Conservation (phyloP, 2,113 vertebrate species). For the Tyrannus savana region DNA sequence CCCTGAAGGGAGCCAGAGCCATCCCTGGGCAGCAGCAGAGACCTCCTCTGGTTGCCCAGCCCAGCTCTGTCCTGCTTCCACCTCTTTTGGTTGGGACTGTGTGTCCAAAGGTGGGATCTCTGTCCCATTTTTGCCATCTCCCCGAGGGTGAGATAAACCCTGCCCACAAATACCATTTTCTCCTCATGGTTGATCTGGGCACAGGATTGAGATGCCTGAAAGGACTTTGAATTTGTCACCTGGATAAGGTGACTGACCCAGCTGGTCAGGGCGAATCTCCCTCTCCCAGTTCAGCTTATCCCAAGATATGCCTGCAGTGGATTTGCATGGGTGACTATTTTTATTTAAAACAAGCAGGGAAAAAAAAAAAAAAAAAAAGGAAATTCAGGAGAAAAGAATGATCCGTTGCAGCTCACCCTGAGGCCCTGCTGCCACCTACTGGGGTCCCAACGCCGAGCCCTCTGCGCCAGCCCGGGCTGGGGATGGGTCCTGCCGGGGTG, state of each 20-base stretch:
- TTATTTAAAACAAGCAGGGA: neutral
- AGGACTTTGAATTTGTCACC: neutral
- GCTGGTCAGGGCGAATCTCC: neutral
- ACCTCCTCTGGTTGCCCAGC: neutral
- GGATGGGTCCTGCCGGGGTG: rapidly evolving
- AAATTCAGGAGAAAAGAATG: rapidly evolving
- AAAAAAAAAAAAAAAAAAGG: too few relatives aligned
- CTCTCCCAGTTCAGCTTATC: neutral
- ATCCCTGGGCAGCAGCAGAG: neutral
- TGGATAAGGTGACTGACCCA: neutral
- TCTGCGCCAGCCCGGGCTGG: rapidly evolving
- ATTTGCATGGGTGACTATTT: neutral
- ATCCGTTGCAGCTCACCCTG: rapidly evolving
- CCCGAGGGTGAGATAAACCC: neutral
- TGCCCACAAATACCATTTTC: neutral
- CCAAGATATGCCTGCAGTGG: neutral
- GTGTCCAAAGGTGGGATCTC: neutral
- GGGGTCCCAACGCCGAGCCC: neutral
- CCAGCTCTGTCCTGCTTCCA: neutral
- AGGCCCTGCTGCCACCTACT: constrained; percentile 53
- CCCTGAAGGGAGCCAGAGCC: neutral
- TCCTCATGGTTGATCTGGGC: rapidly evolving
- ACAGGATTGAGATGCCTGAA: neutral
- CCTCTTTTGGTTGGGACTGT: rapidly evolving
- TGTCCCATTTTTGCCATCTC: neutral